Evolutionary conservation across 2,113 vertebrate genomes (phyloP).

Genomic region (Albula glossodonta): DNA sequence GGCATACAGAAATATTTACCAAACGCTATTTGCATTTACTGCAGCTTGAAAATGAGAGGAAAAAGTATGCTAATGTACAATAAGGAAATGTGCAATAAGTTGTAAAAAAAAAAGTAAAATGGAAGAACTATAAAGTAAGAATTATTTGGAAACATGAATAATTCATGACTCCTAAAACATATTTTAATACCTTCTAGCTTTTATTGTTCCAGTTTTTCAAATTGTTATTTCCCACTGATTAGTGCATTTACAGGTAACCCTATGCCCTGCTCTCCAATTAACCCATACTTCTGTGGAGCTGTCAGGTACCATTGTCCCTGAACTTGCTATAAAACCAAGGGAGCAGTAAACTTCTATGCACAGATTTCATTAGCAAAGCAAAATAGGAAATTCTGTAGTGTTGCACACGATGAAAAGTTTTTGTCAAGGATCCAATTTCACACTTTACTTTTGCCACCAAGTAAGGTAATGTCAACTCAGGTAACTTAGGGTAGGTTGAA

Average conservation of each 20-base stretch:
- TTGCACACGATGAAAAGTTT: not conserved
- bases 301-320: not conserved
- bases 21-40: not conserved
- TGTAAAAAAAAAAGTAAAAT: not conserved
- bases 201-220: not conserved
- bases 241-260: conserved; percentile 11
- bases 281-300: not conserved
- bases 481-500: not conserved
- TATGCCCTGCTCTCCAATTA: not conserved
- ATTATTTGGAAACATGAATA: conserved; percentile 21
- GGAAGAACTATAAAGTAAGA: not conserved
- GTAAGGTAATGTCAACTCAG: not conserved
- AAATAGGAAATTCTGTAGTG: not conserved
- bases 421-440: conserved; percentile 2
- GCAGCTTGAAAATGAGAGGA: not conserved
- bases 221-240: not conserved
- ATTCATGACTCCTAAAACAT: conserved; percentile 26
- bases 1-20: not conserved
- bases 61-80: conserved; percentile 1
- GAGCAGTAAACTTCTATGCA: conserved; percentile 12
- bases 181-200: conserved; percentile 11
- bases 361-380: conserved; percentile 4
- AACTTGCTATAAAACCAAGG: not conserved
- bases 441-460: not conserved
- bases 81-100: not conserved